A percentile compares a stretch with the other conserved stretches of the same genome.
Conservation (phyloP, 2,797 vertebrate species). For the Tenualosa thibaudeaui region DNA sequence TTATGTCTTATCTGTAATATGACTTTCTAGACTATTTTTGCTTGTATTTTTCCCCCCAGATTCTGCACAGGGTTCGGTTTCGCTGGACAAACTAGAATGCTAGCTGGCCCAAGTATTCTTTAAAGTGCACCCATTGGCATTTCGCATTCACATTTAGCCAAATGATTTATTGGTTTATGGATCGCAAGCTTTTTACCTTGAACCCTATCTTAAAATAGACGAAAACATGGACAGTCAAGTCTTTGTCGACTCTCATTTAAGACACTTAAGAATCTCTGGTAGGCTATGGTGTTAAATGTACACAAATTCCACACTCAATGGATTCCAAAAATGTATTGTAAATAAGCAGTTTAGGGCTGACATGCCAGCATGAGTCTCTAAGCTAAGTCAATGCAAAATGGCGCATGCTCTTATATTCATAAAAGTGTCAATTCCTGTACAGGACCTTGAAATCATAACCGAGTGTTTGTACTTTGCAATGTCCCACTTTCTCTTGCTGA, state of each 20-base stretch:
- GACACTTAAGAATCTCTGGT: neutral
- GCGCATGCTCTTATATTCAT: too few species aligned
- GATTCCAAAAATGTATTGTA: neutral
- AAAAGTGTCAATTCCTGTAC: too few species aligned
- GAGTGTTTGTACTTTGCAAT: neutral
- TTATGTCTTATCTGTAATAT: neutral
- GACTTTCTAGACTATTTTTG: neutral
- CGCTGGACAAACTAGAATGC: neutral
- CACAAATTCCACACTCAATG: neutral
- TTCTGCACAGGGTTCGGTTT: neutral
- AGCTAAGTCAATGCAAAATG: too few species aligned
- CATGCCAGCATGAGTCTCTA: too few species aligned
- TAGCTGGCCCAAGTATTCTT: neutral
- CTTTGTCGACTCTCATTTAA: neutral
- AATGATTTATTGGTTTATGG: conserved; percentile 6
- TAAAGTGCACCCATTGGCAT: neutral
- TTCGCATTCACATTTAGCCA: neutral
- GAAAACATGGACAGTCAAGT: neutral
- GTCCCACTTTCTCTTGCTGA: neutral
- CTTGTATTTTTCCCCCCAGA: neutral
- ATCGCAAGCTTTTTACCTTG: neutral
- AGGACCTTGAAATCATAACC: neutral
- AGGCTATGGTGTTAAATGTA: neutral
- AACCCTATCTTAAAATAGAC: neutral
- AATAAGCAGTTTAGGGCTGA: neutral